phyloP scores from a whole-genome alignment of 2,113 vertebrate genomes.

The Brachypodius melanocephalos region DNA sequence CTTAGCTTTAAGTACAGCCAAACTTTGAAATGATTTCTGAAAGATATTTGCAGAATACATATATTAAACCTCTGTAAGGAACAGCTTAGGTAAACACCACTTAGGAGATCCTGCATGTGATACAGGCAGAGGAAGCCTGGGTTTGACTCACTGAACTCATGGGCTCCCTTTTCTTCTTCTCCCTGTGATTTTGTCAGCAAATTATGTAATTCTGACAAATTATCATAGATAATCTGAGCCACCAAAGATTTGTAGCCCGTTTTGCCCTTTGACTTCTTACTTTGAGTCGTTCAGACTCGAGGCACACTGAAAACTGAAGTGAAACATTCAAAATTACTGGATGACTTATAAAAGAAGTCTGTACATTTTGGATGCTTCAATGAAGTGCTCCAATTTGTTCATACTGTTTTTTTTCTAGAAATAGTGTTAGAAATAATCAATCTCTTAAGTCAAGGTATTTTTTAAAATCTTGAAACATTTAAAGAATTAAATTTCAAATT shows the following conservation, averaged over 20 bases:
- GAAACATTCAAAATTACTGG: background rate
- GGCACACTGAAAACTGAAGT: background rate
- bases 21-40: background rate
- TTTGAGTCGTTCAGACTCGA: background rate
- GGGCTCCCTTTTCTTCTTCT: background rate
- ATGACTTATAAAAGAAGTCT: background rate
- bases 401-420: background rate
- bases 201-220: background rate
- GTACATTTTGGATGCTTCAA: background rate
- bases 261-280: background rate
- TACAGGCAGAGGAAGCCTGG: rapidly evolving
- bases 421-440: rapidly evolving
- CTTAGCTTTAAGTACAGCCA: background rate
- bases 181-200: background rate
- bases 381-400: background rate
- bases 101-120: background rate
- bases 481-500: background rate
- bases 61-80: background rate
- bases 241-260: background rate
- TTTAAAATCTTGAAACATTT: background rate
- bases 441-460: background rate
- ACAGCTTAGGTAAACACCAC: background rate
- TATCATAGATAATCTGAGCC: background rate
- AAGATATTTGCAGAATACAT: background rate
- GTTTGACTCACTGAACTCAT: background rate